Evolutionary conservation across 1,140 invertebrate genomes (phyloP).

Genomic region (Drosophila pachea): DNA sequence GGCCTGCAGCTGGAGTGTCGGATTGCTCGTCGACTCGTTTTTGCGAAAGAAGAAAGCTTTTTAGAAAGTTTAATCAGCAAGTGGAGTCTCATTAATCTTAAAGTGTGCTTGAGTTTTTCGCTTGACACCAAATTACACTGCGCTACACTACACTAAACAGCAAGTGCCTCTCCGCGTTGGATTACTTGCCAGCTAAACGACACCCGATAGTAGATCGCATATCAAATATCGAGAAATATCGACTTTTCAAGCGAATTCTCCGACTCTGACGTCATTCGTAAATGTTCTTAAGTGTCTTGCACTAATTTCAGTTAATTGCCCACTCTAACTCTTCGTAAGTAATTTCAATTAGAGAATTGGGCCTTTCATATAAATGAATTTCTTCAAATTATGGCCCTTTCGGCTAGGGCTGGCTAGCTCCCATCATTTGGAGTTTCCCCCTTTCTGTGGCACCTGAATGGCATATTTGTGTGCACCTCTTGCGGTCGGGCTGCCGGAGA

Average conservation of each 20-base stretch:
- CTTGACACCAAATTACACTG: background rate
- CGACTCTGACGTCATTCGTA: no score
- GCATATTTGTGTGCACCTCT: conserved; percentile 20
- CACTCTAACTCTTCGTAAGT: no score
- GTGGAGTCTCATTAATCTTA: conserved; percentile 3
- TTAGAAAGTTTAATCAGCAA: conserved; percentile 13
- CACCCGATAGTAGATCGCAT: no score
- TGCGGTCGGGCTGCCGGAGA: conserved; percentile 37
- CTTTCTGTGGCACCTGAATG: conserved; percentile 20
- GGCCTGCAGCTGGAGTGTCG: background rate
- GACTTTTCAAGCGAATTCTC: no score
- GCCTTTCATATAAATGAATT: conserved; percentile 5
- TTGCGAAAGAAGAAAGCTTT: conserved; percentile 3
- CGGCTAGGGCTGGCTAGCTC: background rate
- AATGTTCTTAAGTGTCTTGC: no score
- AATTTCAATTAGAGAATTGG: background rate
- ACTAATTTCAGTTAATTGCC: no score
- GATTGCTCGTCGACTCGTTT: background rate
- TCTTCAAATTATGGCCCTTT: conserved; percentile 14
- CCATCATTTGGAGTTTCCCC: conserved; percentile 13
- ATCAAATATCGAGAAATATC: no score
- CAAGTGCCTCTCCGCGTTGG: background rate
- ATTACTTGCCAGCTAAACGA: background rate
- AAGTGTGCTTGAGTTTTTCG: background rate
- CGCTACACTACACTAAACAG: background rate